Evolutionary conservation across 1,140 invertebrate species (phyloP), one percentile per base, ranked within the genome.

Genomic region (Megalopta genalis): DNA sequence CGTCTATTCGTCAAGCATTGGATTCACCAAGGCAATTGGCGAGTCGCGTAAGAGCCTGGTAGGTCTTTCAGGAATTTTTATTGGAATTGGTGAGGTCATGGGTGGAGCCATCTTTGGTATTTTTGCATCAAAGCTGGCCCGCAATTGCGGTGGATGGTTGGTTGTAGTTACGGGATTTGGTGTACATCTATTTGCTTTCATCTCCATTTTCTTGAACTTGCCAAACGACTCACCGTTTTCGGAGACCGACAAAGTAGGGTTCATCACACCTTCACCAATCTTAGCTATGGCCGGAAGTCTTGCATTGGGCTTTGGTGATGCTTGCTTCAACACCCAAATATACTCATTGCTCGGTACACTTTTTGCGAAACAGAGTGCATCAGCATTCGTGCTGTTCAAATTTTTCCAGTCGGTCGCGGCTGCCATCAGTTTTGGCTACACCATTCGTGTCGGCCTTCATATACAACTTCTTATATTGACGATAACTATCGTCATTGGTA

Each of bases 311-410:
- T 97, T 99, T 86, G 98, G 98, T 4, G 99, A 99, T 92, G 96
- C 97, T 37, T 99, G 98, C 92, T 99, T 96, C 91, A 99, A 99
- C 88, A 99, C 98, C 0, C 98, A 99, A 92, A 96, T 99, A 25
- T 99, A 98, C 89, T 97, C 98, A 0, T 95, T 99, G 27, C 91
- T 99, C 7, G 98, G 98, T 6, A 94, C 95, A 14, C 94, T 98
- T 46, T 99, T 97, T 89, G 94, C 96, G 0, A 95, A 97, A 59
- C 96, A 98, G 84, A 98, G 97, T 88, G 97, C 98, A 0, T 96
- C 97, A 14, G 98, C 98, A 0, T 99, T 99, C 93, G 98, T 98
- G 0, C 93, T 99, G 0, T 99, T 99, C 92, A 99, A 99, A 93
- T 99, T 99, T 91, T 95, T 94, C 72, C 94, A 99, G 95, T 99